Evolutionary conservation across 1,140 invertebrate species (phyloP).

Genomic region (Solen grandis): DNA sequence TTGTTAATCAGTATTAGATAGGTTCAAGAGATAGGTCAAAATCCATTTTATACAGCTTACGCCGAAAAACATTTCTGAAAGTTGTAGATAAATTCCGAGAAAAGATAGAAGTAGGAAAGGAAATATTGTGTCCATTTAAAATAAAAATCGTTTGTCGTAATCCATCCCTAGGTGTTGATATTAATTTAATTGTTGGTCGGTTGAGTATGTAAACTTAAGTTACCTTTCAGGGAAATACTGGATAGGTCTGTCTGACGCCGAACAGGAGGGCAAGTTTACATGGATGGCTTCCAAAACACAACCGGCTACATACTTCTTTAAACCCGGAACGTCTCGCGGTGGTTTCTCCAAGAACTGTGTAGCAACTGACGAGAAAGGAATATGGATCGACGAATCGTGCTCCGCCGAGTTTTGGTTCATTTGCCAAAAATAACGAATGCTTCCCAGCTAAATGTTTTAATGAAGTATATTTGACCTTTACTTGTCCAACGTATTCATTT

Average conservation of each 20-base stretch:
- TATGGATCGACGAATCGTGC: conserved; percentile 18
- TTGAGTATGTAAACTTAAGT: too few species aligned
- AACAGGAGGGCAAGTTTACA: conserved; percentile 2
- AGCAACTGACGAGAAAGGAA: conserved; percentile 11
- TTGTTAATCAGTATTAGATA: neutral
- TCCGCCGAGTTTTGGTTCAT: conserved; percentile 15
- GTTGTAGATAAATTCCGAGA: neutral
- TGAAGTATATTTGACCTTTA: too few species aligned
- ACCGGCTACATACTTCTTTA: neutral
- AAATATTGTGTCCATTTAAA: neutral
- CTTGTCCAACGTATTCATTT: too few species aligned
- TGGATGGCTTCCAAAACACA: conserved; percentile 4
- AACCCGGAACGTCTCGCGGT: neutral
- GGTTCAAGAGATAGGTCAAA: too few species aligned
- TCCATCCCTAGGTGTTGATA: neutral
- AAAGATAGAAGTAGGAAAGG: neutral
- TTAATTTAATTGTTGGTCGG: neutral
- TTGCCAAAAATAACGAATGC: conserved; percentile 8
- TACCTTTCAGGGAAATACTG: conserved; percentile 29
- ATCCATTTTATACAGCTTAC: too few species aligned
- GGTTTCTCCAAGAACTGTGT: conserved; percentile 24
- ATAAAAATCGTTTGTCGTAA: too few species aligned
- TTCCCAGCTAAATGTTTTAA: neutral
- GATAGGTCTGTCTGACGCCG: conserved; percentile 30
- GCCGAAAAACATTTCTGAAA: neutral